Evolutionary conservation across 2,888 invertebrate species (phyloP), one percentile per base, ranked within the genome.

Genomic region (Endotricha flammealis): DNA sequence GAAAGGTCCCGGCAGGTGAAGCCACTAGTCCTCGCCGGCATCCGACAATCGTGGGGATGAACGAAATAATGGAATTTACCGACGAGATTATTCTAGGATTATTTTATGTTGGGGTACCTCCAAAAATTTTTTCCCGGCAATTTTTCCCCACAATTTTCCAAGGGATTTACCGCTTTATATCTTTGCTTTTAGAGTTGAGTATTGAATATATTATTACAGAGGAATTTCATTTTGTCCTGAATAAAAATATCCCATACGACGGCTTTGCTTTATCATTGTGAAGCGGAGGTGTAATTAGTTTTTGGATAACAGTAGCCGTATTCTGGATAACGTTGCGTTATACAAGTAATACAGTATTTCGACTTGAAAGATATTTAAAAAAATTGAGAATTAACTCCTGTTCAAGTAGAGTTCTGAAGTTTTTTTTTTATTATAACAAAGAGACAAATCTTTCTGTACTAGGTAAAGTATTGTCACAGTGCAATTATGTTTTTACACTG

Each of bases 211-310:
- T 5, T 11, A 6, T 9, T 17, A 42, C 40, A 36, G 38, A 64
- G 63, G 70, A 85, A 83, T 82, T 85, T 83, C 76, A 83, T 86
- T 85, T 82, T 71, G 81, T 69, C 66, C 71, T 59, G 75, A 81
- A 85, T 85, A 85, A 86, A 85, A 85, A 82, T 86, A 82, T 82
- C 75, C 71, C 62, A 83, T 83, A 83, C 78, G 80, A 73, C 65
- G 79, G 81, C 81, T 86, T 85, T 86, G 86, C 83, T 86, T 86
- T 86, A 85, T 85, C 83, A 86, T 85, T 79, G 75, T 71, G 80
- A 75, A 70, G 74, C 69, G 69, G 66, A 64, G 70, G 73, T 73
- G 76, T 86, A 85, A 85, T 86, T 85, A 86, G 86, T 86, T 85
- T 85, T 82, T 64, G 68, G 67, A 75, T 75, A 73, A 70, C 67